A percentile compares a stretch with the other conserved stretches of the same genome.
phyloP scores from a whole-genome alignment of 2,888 invertebrate species.

The Chorisops tibialis region DNA sequence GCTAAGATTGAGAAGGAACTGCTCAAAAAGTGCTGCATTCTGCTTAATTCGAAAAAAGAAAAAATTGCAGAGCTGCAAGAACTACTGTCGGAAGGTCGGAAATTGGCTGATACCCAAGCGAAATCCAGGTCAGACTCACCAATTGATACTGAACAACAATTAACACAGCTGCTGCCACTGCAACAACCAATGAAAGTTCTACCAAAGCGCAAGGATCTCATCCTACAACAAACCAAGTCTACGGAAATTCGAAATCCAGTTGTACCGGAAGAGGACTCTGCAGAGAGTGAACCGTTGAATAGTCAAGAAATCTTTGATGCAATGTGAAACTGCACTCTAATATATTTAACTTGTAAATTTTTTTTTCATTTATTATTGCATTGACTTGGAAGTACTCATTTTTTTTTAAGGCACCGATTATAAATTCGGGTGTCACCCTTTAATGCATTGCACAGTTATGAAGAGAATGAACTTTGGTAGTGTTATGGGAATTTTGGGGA shows the following conservation, averaged over 20 bases:
- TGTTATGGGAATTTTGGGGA: too few relatives aligned
- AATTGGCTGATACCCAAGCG: slow-evolving; percentile 8
- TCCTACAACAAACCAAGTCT: not conserved
- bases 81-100: slow-evolving; percentile 27
- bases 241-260: not conserved
- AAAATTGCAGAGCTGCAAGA: slow-evolving; percentile 41
- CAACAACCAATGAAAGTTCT: slow-evolving; percentile 26
- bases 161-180: not conserved
- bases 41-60: slow-evolving; percentile 43
- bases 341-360: too few relatives aligned
- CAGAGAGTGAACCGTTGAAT: not conserved
- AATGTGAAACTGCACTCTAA: too few relatives aligned
- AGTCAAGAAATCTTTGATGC: slow-evolving; percentile 16
- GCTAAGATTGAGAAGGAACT: slow-evolving; percentile 37
- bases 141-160: not conserved
- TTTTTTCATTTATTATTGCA: too few relatives aligned
- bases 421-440: too few relatives aligned
- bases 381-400: too few relatives aligned
- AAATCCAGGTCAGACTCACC: not conserved
- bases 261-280: not conserved
- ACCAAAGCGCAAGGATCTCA: slow-evolving; percentile 31
- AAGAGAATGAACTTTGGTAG: too few relatives aligned
- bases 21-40: slow-evolving; percentile 40
- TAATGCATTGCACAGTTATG: too few relatives aligned
- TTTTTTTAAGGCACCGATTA: too few relatives aligned